These are phyloP conservation scores for Pseudomyrmex concolor DNA, from an alignment of 1,140 invertebrate genomes.

Conservation along the genomic window DNA sequence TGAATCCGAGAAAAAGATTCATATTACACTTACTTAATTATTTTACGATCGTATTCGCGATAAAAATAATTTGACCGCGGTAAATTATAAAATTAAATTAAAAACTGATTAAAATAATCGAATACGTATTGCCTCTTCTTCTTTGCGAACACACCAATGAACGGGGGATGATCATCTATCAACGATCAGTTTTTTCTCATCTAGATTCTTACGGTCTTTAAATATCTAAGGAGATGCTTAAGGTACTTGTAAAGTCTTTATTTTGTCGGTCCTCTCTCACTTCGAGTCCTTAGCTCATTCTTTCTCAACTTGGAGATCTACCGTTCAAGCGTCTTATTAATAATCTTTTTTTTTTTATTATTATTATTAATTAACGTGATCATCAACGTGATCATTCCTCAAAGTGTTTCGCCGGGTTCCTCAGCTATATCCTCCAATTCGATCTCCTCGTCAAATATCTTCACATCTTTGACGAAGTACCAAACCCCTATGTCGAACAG, in stretches of 20 bases:
- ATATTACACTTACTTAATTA: neutral
- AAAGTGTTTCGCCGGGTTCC: slow-evolving; percentile 79
- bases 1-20: slow-evolving; percentile 10
- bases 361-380: slow-evolving; percentile 25
- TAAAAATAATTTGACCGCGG: slow-evolving; percentile 33
- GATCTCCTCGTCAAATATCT: slow-evolving; percentile 89
- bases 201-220: slow-evolving; percentile 67
- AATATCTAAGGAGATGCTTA: slow-evolving; percentile 76
- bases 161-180: slow-evolving; percentile 29
- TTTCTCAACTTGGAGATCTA: slow-evolving; percentile 39
- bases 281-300: slow-evolving; percentile 48
- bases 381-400: slow-evolving; percentile 58
- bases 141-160: slow-evolving; percentile 27
- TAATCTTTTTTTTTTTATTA: too few relatives aligned
- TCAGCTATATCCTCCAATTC: slow-evolving; percentile 84
- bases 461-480: slow-evolving; percentile 89
- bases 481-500: slow-evolving; percentile 89
- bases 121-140: neutral
- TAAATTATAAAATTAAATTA: neutral
- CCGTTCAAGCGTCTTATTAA: slow-evolving; percentile 35
- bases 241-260: slow-evolving; percentile 82
- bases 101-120: slow-evolving; percentile 21
- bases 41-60: neutral
- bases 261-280: slow-evolving; percentile 61
- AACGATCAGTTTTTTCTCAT: slow-evolving; percentile 56